phyloP scores from a whole-genome alignment of 2,797 vertebrate genomes.

The Chiroxiphia lanceolata region DNA sequence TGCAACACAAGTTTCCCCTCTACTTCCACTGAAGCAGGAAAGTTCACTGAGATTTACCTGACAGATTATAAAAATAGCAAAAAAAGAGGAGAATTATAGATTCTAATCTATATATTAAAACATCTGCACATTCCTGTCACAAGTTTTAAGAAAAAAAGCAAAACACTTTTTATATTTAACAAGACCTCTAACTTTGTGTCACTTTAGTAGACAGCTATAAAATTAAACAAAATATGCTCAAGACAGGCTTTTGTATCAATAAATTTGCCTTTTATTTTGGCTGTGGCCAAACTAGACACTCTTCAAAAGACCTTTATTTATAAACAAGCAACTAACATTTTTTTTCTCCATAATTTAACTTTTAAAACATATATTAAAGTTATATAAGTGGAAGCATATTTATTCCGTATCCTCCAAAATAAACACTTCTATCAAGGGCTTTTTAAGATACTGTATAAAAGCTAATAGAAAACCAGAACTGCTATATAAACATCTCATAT shows the following conservation, averaged over 20 bases:
- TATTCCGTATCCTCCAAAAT: constrained; percentile 76
- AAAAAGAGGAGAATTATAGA: constrained; percentile 22
- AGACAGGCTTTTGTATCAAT: constrained; percentile 56
- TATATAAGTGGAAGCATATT: constrained; percentile 74
- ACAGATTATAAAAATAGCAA: constrained; percentile 44
- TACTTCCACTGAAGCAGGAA: not conserved
- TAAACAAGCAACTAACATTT: constrained; percentile 63
- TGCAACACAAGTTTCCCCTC: not conserved
- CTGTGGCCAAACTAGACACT: constrained; percentile 69
- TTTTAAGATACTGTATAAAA: constrained; percentile 76
- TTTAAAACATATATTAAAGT: constrained; percentile 76
- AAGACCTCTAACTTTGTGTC: constrained; percentile 55
- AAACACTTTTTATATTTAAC: constrained; percentile 62
- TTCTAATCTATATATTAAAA: constrained; percentile 75
- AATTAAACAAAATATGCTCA: constrained; percentile 58
- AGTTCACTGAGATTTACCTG: constrained; percentile 39
- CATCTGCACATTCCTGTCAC: constrained; percentile 73
- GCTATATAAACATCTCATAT: constrained; percentile 76
- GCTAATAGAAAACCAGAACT: constrained; percentile 77
- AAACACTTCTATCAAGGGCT: constrained; percentile 74
- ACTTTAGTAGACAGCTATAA: constrained; percentile 57
- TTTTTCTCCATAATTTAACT: constrained; percentile 69
- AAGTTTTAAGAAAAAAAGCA: constrained; percentile 61
- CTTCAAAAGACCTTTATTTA: constrained; percentile 68
- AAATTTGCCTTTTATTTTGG: constrained; percentile 62